Base-by-base conservation (phyloP, 37 sponge, comb jelly and placozoan genomes). In the Tethya wilhelma region DNA sequence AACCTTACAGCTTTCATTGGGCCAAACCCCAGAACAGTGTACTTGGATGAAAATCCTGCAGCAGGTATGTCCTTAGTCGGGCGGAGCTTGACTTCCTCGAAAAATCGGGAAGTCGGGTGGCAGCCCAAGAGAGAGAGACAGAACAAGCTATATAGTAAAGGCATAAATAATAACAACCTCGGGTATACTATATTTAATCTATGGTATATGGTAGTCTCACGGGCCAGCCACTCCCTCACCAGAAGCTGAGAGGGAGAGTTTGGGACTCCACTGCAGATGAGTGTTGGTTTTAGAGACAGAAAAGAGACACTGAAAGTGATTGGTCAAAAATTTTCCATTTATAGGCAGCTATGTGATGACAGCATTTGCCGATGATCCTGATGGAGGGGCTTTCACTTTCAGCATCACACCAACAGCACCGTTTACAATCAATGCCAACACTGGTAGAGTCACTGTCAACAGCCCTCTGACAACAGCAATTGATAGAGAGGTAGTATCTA, bases 401-500 rank as follows among this genome's bases (percentile, higher is more conserved):
- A 59, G 25, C 25, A 2, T 75, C 22, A 59, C 60, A 20, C 32
- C 31, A 31, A 37, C 43, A 3, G 25, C 41, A 36, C 39, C 32
- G 22, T 58, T 58, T 23, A 33, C 23, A 22, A 56, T 56, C 38
- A 31, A 56, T 23, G 12, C 49, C 29, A 44, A 6, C 28, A 42
- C 71, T 4, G 73, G 73, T 4, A 56, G 2, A 53, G 56, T 72
- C 26, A 49, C 56, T 9, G 75, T 75, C 11, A 31, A 23, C 19
- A 9, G 11, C 8, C 34, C 67, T 32, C 37, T 20, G 4, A 8
- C 11, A 31, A 25, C 37, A 19, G 19, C 39, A 29, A 39, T 58
- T 2, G 75, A 75, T 62, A 75, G 75, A 75, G 75, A 75, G 75
- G 75, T 67, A 67, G 63, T 60, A 7, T 60, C n/a, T n/a, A n/a